Percentiles rank a stretch among this genome's conserved stretches.
phyloP scores from a whole-genome alignment of 2,888 invertebrate species.

The Drosophila helvetica region DNA sequence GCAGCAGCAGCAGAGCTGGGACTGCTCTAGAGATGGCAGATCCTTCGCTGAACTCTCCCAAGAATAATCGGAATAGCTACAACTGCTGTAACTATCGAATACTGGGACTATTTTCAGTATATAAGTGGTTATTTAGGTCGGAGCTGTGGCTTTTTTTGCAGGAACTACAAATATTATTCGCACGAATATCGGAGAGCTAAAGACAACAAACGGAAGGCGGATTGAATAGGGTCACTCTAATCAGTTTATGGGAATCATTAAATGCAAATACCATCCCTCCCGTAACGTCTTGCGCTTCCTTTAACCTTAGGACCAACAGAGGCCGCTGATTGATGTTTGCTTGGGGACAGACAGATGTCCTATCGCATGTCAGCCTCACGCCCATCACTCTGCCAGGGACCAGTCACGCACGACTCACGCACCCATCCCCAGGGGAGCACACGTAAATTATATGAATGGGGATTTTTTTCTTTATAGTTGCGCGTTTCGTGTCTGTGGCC shows the following conservation, averaged over 20 bases:
- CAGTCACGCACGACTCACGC: conserved; percentile 19
- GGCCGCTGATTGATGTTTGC: neutral
- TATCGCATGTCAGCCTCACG: conserved; percentile 5
- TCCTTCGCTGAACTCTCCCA: too few relatives aligned
- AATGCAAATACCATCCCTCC: neutral
- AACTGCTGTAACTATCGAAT: too few relatives aligned
- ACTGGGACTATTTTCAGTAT: too few relatives aligned
- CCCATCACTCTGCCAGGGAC: neutral
- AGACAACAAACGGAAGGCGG: too few relatives aligned
- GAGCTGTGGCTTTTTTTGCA: too few relatives aligned
- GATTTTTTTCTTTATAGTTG: conserved; percentile 71
- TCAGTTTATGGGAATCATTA: too few relatives aligned
- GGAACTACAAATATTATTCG: too few relatives aligned
- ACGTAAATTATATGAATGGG: conserved; percentile 54
- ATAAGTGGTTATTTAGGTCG: too few relatives aligned
- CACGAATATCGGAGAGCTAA: too few relatives aligned
- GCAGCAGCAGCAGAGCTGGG: conserved; percentile 32
- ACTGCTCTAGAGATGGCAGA: conserved; percentile 9
- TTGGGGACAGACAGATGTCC: neutral
- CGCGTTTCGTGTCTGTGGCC: conserved; percentile 51
- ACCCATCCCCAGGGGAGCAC: conserved; percentile 30
- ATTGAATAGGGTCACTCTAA: too few relatives aligned
- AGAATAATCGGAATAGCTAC: too few relatives aligned
- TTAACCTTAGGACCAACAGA: neutral
- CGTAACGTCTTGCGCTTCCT: neutral